Base-by-base conservation (phyloP, 1,140 invertebrate genomes). In the Lordiphosa collinella region DNA sequence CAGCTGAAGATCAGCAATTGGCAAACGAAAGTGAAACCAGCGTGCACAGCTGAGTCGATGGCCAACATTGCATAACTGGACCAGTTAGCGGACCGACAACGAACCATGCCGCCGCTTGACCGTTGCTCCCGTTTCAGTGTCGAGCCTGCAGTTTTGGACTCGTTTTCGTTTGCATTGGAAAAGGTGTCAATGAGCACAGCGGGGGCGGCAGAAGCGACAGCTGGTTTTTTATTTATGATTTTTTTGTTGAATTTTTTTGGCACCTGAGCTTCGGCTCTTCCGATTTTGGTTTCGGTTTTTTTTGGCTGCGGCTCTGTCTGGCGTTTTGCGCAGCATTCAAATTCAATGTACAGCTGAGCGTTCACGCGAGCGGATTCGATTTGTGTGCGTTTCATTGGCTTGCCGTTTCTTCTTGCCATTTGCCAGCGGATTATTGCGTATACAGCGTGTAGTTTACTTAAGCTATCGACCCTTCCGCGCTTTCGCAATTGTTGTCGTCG, bases 1-100 rank as follows among this genome's bases (percentile, higher is more conserved):
- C 36, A 8, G 35, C 12, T 5, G 22, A 8, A 49, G 18, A 12
- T 7, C 4, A 10, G 4, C n/a, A 37, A 18, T 34, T 22, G 25
- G 22, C 55, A 49, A 87, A 87, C 40, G 78, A 87, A 87, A 87
- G 84, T 87, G 85, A 87, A 87, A 87, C 53, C 63, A 65, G 60
- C 63, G 55, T 47, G 32, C 60, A 68, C 46, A 56, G 53, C 54
- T 58, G 47, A 53, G 58, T 12, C 18, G 40, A 43, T 38, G 12
- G 36, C 14, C 55, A n/a, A 16, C 40, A 57, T 75, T 75, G 72
- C 72, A 72, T 75, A 75, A 75, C 38, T 51, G 59, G 66, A 68
- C 65, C 65, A 57, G 32, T 62, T 49, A 61, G n/a, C n/a, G n/a
- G n/a, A n/a, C 37, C 38, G 31, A n/a, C 7, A 14, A 22, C 16